A percentile compares a stretch with the other conserved stretches of the same genome.
These are phyloP conservation scores for Kradibia gibbosae DNA, from an alignment of 1,140 invertebrate genomes.

Conservation along the genomic window DNA sequence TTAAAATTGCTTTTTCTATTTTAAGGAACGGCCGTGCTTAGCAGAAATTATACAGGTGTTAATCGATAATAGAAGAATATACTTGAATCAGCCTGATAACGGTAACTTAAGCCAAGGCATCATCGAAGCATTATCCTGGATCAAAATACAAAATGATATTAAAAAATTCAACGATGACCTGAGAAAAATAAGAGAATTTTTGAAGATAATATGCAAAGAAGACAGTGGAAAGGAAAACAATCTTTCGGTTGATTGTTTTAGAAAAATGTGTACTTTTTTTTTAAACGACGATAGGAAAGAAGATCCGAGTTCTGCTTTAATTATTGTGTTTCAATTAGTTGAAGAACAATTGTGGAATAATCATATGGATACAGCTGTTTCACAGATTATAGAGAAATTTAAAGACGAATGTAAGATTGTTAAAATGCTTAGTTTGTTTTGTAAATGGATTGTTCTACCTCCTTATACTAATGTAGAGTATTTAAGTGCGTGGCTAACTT, in stretches of 20 bases:
- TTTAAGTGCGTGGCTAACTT: constrained; percentile 41
- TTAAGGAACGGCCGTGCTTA: constrained; percentile 45
- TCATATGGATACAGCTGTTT: constrained; percentile 68
- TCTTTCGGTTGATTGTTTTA: constrained; percentile 58
- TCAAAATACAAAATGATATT: constrained; percentile 54
- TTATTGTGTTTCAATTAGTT: constrained; percentile 74
- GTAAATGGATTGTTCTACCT: constrained; percentile 35
- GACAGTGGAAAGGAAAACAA: constrained; percentile 51
- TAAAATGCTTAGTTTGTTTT: constrained; percentile 36
- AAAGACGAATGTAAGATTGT: constrained; percentile 48
- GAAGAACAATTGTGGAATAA: constrained; percentile 66
- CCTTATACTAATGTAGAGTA: not conserved
- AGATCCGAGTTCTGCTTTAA: constrained; percentile 72
- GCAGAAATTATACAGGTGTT: constrained; percentile 55
- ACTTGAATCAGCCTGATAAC: constrained; percentile 50
- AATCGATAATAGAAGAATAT: constrained; percentile 48
- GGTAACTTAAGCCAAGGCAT: constrained; percentile 59
- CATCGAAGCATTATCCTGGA: constrained; percentile 55
- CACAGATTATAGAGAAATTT: constrained; percentile 65
- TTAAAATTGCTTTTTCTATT: constrained; percentile 12
- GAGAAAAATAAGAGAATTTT: constrained; percentile 54
- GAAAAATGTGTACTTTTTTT: constrained; percentile 64
- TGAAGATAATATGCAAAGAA: constrained; percentile 52
- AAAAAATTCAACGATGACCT: constrained; percentile 53
- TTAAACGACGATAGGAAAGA: constrained; percentile 56